Base-by-base conservation (phyloP, 2,113 vertebrate species). In the Carassius gibelio region DNA sequence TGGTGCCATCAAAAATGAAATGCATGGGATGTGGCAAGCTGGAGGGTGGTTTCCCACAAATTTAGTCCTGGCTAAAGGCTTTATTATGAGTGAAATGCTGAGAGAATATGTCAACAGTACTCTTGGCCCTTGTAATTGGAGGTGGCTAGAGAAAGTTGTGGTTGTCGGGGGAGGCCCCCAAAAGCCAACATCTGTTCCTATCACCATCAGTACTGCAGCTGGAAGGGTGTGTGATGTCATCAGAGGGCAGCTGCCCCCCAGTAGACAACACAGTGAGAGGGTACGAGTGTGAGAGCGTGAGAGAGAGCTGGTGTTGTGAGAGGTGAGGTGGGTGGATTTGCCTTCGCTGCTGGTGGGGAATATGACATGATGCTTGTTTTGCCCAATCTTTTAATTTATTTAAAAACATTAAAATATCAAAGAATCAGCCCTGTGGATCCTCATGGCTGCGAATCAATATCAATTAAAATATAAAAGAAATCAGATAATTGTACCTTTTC, bases 51-150 rank as follows among this genome's bases (percentile, higher is more conserved):
- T 88, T 84, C 61, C 87, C 83, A 75, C 85, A 84, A 68, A 82
- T 84, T 36, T 87, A 72, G 69, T 66, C 81, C 81, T 86, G 81
- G 81, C 48, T 26, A 34, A 21, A 72, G 34, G 69, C 79, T 85
- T 88, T 89, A 85, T 88, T 85, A 81, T 80, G 75, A 87, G 76
- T 59, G 80, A 87, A 83, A 76, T 82, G 84, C 87, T 84, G 85
- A 89, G 77, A 90, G 87, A 90, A 90, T 87, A 89, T 91, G 91
- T 90, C 90, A 88, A 74, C 74, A 87, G 87, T 64, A 66, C 81
- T 87, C 79, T 62, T 66, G 76, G 59, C 82, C 62, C 68, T 61
- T 88, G 81, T 81, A 85, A 66, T 77, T 84, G 84, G 76, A 86
- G 64, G 82, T 88, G 64, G 88, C 17, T 42, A 81, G 74, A 62